Percentiles rank a stretch among this genome's conserved stretches.
phyloP scores from a whole-genome alignment of 2,113 vertebrate species.

The Podarcis muralis region DNA sequence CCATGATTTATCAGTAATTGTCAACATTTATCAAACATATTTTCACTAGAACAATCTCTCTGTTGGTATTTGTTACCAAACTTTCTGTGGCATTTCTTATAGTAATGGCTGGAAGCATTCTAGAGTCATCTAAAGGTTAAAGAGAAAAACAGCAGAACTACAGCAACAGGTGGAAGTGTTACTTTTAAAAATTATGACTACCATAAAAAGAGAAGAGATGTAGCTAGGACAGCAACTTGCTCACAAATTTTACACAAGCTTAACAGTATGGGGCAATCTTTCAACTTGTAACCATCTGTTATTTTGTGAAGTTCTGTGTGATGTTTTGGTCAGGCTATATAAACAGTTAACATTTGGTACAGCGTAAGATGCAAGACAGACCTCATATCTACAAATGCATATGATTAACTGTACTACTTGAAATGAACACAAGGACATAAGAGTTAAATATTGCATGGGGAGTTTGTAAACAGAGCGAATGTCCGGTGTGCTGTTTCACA shows the following conservation, averaged over 20 bases:
- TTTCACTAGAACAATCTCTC: conserved; percentile 11
- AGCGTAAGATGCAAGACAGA: background rate
- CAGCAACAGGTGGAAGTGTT: fast-evolving
- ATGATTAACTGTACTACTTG: background rate
- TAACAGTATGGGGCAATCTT: background rate
- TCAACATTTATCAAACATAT: background rate
- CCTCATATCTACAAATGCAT: background rate
- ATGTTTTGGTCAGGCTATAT: background rate
- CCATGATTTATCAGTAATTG: background rate
- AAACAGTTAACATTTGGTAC: conserved; percentile 16
- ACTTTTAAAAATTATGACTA: background rate
- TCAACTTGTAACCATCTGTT: background rate
- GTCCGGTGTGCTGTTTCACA: background rate
- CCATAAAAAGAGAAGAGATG: background rate
- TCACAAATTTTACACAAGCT: background rate
- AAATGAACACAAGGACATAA: background rate
- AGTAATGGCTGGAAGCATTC: background rate
- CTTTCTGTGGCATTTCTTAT: background rate
- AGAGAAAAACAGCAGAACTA: background rate
- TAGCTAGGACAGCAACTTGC: background rate
- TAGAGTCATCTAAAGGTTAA: background rate
- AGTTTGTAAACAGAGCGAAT: background rate
- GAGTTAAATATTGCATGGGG: background rate
- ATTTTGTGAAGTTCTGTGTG: conserved; percentile 23
- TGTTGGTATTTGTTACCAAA: background rate